Evolutionary conservation across 1,140 invertebrate genomes (phyloP), one percentile per base, ranked within the genome.

Genomic region (Drosophila malerkotliana): DNA sequence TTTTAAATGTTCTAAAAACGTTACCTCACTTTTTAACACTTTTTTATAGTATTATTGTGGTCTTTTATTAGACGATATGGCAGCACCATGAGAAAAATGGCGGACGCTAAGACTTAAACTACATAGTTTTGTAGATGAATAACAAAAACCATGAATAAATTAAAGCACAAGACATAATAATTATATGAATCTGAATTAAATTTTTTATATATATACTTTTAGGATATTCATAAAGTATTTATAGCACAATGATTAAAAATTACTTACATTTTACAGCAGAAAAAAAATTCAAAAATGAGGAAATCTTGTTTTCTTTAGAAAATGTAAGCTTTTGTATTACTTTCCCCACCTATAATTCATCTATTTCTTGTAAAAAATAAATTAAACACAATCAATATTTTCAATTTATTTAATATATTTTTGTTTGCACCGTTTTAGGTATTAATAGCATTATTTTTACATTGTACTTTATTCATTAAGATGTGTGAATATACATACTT

Each of bases 371-470:
- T 0, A 3, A 37, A 37, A 0, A 6, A 8, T 9, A n/a, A 54
- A 41, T 14, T 44, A 32, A 58, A 26, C 8, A 2, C 2, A 57
- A 14, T 34, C 6, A 45, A 67, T 39, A 4, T 37, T 12, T 55
- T 60, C 52, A 66, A n/a, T 84, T 84, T 84, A 77, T 84, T 84
- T 32, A 80, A 63, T 77, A 60, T 73, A 60, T 61, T 83, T 72
- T 79, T 47, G 57, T 71, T 81, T 63, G 59, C 57, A 80, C 73
- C 48, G 15, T 44, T 14, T 44, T 68, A 49, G 45, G 58, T 32
- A 53, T 60, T 58, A 64, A 56, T 60, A 72, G 34, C 58, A 63
- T 47, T 51, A 32, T 57, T 64, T 58, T 37, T 63, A 41, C 66
- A 63, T 66, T 66, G 47, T 44, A 44, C 41, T 15, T 44, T 45